Conservation (phyloP, 2,888 invertebrate genomes). For the Drosophila antonietae region DNA sequence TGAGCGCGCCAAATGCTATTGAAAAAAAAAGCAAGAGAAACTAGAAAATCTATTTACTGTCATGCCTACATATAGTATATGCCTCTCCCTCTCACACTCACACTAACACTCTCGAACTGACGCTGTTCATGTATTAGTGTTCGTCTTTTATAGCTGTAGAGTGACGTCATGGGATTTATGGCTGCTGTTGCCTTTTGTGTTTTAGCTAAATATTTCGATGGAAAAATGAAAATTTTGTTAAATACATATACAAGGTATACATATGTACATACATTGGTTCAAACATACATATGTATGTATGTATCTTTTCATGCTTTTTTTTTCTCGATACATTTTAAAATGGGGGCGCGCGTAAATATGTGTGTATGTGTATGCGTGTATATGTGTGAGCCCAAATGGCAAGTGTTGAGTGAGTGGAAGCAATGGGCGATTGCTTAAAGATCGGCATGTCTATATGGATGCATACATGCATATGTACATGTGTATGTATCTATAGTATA, state of each 20-base stretch:
- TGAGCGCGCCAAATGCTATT: constrained; percentile 70
- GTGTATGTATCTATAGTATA: background rate
- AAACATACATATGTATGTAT: constrained; percentile 5
- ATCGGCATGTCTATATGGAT: constrained; percentile 10
- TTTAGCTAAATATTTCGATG: constrained; percentile 47
- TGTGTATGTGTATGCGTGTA: background rate
- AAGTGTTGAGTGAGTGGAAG: constrained; percentile 55
- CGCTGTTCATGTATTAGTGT: constrained; percentile 6
- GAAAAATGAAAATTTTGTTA: constrained; percentile 45
- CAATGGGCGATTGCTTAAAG: constrained; percentile 40
- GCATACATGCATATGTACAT: background rate
- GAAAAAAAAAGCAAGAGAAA: constrained; percentile 49
- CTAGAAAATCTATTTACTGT: constrained; percentile 64
- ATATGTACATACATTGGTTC: constrained; percentile 1
- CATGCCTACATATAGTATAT: constrained; percentile 16
- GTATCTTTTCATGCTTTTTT: constrained; percentile 6
- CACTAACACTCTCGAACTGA: no score
- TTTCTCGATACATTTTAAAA: constrained; percentile 33
- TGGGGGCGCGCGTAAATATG: constrained; percentile 45
- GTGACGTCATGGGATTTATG: constrained; percentile 64
- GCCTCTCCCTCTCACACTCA: background rate
- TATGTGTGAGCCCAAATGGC: constrained; percentile 16
- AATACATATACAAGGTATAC: constrained; percentile 4
- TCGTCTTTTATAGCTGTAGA: constrained; percentile 21
- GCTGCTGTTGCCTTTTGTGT: constrained; percentile 51